A percentile compares a stretch with the other conserved stretches of the same genome.
phyloP scores from a whole-genome alignment of 2,888 invertebrate genomes.

The Agrilus cyanescens region DNA sequence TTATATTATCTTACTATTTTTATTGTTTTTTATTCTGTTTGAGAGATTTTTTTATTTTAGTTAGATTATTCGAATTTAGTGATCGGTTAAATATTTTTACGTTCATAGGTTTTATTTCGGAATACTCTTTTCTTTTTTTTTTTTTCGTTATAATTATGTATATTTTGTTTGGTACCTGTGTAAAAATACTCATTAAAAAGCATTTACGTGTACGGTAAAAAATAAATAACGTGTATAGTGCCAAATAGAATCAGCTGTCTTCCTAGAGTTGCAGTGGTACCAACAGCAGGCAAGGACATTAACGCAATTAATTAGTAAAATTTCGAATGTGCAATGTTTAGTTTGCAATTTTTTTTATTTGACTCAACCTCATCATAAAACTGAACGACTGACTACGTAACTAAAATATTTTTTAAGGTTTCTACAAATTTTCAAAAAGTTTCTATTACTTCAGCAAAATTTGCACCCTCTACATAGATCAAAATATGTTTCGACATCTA shows the following conservation, averaged over 20 bases:
- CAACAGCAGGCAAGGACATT: conserved; percentile 30
- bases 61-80: conserved; percentile 10
- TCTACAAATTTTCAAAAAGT: no score
- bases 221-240: conserved; percentile 20
- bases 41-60: no score
- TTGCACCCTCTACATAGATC: no score
- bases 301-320: conserved; percentile 23
- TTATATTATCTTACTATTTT: conserved; percentile 1
- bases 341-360: no score
- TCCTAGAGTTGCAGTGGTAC: conserved; percentile 30
- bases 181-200: conserved; percentile 30
- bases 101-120: conserved; percentile 3
- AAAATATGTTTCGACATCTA: no score
- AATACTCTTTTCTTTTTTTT: conserved; percentile 13
- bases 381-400: no score
- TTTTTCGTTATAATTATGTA: conserved; percentile 21
- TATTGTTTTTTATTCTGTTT: no score
- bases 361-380: no score
- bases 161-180: conserved; percentile 35
- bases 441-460: no score
- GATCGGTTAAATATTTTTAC: conserved; percentile 8
- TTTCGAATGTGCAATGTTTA: no score
- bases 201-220: conserved; percentile 16
- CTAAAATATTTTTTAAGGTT: no score
- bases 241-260: conserved; percentile 36